phyloP scores from a whole-genome alignment of 2,113 vertebrate species.

The Poicephalus meyeri region DNA sequence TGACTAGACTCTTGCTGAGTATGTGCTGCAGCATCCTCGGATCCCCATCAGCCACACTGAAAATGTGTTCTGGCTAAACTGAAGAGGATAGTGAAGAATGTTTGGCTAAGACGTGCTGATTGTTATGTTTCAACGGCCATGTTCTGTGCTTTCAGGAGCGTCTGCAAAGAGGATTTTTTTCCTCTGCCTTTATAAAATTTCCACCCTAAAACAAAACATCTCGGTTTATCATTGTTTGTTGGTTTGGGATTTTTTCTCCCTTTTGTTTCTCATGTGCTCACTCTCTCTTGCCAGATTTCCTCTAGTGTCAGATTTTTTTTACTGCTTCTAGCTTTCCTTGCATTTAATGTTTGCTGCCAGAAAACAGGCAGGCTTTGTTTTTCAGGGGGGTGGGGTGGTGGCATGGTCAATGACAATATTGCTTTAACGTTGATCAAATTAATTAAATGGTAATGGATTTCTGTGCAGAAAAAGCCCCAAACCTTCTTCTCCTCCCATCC shows the following conservation, averaged over 20 bases:
- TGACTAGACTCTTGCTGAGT: neutral
- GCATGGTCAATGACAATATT: neutral
- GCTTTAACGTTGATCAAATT: neutral
- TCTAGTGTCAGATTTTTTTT: neutral
- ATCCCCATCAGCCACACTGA: neutral
- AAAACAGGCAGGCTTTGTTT: neutral
- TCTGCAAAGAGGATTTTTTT: neutral
- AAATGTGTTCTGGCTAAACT: neutral
- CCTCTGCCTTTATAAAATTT: neutral
- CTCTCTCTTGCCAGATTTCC: neutral
- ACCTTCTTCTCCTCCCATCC: neutral
- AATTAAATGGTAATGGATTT: neutral
- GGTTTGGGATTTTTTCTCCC: neutral
- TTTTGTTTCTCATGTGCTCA: neutral
- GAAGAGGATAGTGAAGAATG: neutral
- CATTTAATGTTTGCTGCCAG: slow-evolving; percentile 4
- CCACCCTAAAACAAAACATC: neutral
- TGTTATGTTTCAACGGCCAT: neutral
- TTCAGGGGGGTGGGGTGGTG: neutral
- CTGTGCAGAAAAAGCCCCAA: neutral
- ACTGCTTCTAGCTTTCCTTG: neutral
- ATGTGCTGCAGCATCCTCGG: neutral
- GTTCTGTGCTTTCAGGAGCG: neutral
- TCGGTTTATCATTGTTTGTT: neutral
- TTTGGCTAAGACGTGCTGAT: neutral